Conservation (phyloP, 2,113 vertebrate species). For the Sterrhoptilus dennistouni region DNA sequence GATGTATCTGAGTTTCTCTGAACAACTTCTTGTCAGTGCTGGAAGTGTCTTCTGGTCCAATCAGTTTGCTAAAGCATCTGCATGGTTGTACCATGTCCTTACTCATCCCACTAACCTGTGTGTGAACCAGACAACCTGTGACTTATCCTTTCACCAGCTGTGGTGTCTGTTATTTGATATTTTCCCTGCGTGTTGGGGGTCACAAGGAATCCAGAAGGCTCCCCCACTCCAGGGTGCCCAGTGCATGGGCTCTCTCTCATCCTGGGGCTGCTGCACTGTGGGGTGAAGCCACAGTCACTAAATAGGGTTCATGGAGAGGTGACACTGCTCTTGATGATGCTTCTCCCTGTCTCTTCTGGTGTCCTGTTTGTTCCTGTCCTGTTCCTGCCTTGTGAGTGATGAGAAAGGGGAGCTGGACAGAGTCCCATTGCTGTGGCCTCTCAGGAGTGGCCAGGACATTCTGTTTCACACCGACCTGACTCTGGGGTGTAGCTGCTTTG, state of each 20-base stretch:
- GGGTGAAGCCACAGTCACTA: not conserved
- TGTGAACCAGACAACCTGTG: not conserved
- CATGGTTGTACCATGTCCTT: not conserved
- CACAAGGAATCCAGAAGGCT: not conserved
- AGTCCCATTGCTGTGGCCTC: not conserved
- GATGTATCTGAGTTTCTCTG: not conserved
- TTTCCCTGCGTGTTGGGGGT: not conserved
- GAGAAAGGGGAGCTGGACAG: not conserved
- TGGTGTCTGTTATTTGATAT: not conserved
- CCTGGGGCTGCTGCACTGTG: not conserved
- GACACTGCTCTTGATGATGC: not conserved
- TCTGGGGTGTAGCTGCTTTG: not conserved
- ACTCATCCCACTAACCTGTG: slow-evolving; percentile 1
- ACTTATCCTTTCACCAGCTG: not conserved
- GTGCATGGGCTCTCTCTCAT: not conserved
- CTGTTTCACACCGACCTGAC: not conserved
- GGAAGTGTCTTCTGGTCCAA: not conserved
- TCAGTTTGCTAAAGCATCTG: not conserved
- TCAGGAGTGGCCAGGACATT: not conserved
- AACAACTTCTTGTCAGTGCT: not conserved
- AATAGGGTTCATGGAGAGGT: not conserved
- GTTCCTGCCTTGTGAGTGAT: not conserved
- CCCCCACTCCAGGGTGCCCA: not conserved
- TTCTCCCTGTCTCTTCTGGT: not conserved
- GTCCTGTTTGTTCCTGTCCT: not conserved